These are phyloP conservation scores for Netelia melanura DNA, from an alignment of 2,888 invertebrate genomes.

Conservation along the genomic window DNA sequence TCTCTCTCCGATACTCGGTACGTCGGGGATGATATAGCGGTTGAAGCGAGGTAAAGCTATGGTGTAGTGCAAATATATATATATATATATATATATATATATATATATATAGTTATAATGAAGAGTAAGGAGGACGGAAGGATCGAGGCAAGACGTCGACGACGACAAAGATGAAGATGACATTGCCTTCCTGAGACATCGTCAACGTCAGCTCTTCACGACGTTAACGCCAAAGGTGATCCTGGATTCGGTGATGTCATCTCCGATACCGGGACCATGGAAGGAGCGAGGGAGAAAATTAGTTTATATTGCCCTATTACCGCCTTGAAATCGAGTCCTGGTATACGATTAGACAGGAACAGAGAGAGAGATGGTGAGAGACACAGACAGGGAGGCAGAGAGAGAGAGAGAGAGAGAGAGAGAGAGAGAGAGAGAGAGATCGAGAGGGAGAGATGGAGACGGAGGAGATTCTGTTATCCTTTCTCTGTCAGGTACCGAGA, in stretches of 20 bases:
- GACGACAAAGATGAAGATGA: conserved; percentile 23
- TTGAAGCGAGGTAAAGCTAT: neutral
- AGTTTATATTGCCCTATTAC: conserved; percentile 62
- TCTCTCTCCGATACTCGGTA: neutral
- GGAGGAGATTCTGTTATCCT: neutral
- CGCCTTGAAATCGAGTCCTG: conserved; percentile 49
- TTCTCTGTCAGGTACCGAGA: neutral
- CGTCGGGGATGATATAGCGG: neutral
- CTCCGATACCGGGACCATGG: conserved; percentile 38
- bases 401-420: neutral
- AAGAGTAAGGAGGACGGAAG: neutral
- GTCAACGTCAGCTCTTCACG: conserved; percentile 46
- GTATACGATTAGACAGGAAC: conserved; percentile 17
- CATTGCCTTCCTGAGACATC: conserved; percentile 19
- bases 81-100: neutral
- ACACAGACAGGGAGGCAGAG: neutral
- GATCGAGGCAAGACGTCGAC: conserved; percentile 28
- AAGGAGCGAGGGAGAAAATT: conserved; percentile 51
- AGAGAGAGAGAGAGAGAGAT: conserved; percentile 19
- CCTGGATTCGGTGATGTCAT: conserved; percentile 42
- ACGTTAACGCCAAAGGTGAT: conserved; percentile 62
- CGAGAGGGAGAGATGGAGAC: neutral
- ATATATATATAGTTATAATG: neutral
- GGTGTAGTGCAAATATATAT: neutral
- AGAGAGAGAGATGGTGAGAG: neutral